A percentile compares a stretch with the other conserved stretches of the same genome.
Conservation (phyloP, 92 coral and sea anemone species). For the Phymanthus crucifer region DNA sequence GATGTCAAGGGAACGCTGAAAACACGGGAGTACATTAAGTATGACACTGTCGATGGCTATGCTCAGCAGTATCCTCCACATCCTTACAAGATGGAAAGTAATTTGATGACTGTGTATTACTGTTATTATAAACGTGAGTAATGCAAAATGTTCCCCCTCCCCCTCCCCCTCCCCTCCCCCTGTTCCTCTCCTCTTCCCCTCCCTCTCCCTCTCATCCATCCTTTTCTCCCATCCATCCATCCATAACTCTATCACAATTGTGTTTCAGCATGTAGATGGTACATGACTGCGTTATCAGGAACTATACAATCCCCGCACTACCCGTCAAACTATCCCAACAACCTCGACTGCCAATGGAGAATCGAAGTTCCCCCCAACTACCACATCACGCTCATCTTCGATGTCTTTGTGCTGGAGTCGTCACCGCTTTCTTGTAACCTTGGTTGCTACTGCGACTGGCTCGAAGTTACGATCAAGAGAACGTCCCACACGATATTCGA, state of each 20-base stretch:
- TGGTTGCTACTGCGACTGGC: slow-evolving; percentile 45
- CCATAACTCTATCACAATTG: not conserved
- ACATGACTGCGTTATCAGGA: slow-evolving; percentile 25
- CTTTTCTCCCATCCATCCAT: not conserved
- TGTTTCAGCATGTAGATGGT: slow-evolving; percentile 54
- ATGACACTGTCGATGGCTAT: slow-evolving; percentile 29
- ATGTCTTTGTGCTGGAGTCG: slow-evolving; percentile 35
- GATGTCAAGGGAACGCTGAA: slow-evolving; percentile 51
- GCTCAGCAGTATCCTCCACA: slow-evolving; percentile 6
- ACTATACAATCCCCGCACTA: slow-evolving; percentile 46
- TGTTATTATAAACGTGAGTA: slow-evolving; percentile 63
- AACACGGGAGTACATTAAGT: slow-evolving; percentile 42
- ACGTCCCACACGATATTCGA: slow-evolving; percentile 7
- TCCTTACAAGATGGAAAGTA: slow-evolving; percentile 22
- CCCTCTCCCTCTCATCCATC: not conserved
- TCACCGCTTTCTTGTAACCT: slow-evolving; percentile 9
- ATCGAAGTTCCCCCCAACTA: slow-evolving; percentile 50
- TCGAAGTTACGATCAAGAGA: slow-evolving; percentile 34
- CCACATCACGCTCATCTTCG: slow-evolving; percentile 33
- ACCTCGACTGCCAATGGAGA: slow-evolving; percentile 53
- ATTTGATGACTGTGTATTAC: slow-evolving; percentile 38
- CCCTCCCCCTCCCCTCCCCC: not conserved
- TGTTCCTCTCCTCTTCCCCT: not conserved
- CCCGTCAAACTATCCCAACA: slow-evolving; percentile 37
- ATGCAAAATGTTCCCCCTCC: not conserved